These are phyloP conservation scores for Melanotaenia duboulayi DNA, from an alignment of 2,113 vertebrate genomes.

Conservation along the genomic window DNA sequence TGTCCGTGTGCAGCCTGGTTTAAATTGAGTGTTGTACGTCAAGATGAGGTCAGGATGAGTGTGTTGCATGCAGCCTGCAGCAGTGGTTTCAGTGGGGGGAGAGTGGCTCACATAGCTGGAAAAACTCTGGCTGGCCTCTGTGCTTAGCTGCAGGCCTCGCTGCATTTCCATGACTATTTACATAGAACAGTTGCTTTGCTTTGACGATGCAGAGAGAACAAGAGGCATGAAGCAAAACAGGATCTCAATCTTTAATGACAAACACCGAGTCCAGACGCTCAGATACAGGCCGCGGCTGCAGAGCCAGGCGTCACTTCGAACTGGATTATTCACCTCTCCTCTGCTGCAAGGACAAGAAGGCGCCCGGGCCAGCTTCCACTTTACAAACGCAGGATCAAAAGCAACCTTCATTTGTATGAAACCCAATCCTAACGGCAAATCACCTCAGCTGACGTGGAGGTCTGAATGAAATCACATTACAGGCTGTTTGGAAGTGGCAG, in stretches of 20 bases:
- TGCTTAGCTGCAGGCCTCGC: constrained; percentile 5
- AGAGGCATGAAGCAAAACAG: constrained; percentile 57
- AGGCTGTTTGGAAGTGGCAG: constrained; percentile 29
- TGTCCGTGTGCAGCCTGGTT: too few relatives aligned
- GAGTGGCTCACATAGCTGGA: constrained; percentile 4
- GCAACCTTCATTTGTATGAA: constrained; percentile 20
- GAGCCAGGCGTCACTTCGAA: background rate
- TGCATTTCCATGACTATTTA: constrained; percentile 57
- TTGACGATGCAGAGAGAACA: constrained; percentile 58
- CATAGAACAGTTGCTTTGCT: constrained; percentile 40
- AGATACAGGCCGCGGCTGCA: background rate
- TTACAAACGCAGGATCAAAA: constrained; percentile 39
- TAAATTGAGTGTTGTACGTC: too few relatives aligned
- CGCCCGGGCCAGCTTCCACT: constrained; percentile 12
- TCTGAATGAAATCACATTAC: constrained; percentile 40
- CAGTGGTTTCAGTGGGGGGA: constrained; percentile 14
- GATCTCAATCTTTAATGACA: constrained; percentile 23
- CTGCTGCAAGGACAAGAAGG: constrained; percentile 7
- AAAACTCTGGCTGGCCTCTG: constrained; percentile 8
- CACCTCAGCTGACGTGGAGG: constrained; percentile 25
- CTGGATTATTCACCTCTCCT: constrained; percentile 33
- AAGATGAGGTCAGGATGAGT: background rate
- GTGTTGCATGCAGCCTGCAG: constrained; percentile 12
- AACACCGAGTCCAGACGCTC: constrained; percentile 22
- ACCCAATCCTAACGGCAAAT: constrained; percentile 33